Conservation (phyloP, 2,888 invertebrate genomes). For the Lepeophtheirus nordmannii region DNA sequence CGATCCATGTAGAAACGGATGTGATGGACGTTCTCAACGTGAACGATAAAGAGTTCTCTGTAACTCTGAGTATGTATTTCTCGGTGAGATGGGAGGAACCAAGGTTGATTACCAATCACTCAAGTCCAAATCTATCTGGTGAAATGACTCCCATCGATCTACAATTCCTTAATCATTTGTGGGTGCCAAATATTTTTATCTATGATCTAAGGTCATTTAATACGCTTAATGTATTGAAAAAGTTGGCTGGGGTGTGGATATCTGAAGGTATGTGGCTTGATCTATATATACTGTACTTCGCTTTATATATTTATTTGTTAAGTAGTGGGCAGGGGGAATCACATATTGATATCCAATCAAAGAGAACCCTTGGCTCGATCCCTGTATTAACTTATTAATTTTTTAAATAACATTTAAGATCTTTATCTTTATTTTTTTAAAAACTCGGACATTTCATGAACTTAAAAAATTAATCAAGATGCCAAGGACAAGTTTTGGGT, state of each 20-base stretch:
- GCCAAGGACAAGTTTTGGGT: too few species aligned
- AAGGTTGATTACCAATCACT: constrained; percentile 14
- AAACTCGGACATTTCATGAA: too few species aligned
- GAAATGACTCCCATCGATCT: constrained; percentile 19
- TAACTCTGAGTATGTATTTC: constrained; percentile 24
- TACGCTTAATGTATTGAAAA: constrained; percentile 21
- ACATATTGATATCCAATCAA: too few species aligned
- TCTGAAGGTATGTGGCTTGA: constrained; percentile 7
- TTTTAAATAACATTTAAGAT: too few species aligned
- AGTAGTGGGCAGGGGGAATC: too few species aligned
- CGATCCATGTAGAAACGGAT: constrained; percentile 15
- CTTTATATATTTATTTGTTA: too few species aligned
- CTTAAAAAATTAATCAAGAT: too few species aligned
- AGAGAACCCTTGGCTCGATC: too few species aligned
- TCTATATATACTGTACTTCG: too few species aligned
- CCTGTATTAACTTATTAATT: too few species aligned
- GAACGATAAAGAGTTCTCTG: constrained; percentile 23
- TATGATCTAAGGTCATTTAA: constrained; percentile 20
- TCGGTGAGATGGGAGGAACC: constrained; percentile 23
- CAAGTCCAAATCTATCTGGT: not conserved
- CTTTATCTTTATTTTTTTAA: too few species aligned
- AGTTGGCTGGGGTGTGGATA: constrained; percentile 24
- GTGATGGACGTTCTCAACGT: constrained; percentile 19
- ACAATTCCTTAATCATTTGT: constrained; percentile 17
- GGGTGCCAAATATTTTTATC: constrained; percentile 25